Conservation (phyloP, 2,888 invertebrate genomes). For the Hipparchia semele region DNA sequence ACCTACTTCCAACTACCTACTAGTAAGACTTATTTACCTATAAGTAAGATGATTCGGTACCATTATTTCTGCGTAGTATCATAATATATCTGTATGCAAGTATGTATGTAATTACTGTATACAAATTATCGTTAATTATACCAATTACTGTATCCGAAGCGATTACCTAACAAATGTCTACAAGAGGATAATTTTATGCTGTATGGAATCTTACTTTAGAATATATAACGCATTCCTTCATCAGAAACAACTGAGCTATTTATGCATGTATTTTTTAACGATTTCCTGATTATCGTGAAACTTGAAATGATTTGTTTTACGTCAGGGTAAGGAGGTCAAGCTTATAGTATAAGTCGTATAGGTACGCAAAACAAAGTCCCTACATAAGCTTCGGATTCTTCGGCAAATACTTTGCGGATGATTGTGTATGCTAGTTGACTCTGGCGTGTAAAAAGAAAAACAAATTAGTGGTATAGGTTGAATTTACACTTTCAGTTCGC, state of each 20-base stretch:
- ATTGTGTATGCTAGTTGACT: too few relatives aligned
- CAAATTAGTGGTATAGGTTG: too few relatives aligned
- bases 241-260: neutral
- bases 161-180: slow-evolving; percentile 8
- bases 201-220: slow-evolving; percentile 9
- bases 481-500: too few relatives aligned
- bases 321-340: too few relatives aligned
- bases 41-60: neutral
- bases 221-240: slow-evolving; percentile 1
- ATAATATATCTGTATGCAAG: neutral
- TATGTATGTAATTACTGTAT: slow-evolving; percentile 1
- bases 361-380: too few relatives aligned
- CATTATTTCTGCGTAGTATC: slow-evolving; percentile 3
- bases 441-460: too few relatives aligned
- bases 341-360: too few relatives aligned
- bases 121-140: neutral
- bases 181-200: slow-evolving; percentile 13
- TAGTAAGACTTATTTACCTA: neutral
- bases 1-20: neutral
- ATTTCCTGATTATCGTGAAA: neutral
- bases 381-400: too few relatives aligned
- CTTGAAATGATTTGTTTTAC: neutral
- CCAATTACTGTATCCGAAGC: slow-evolving; percentile 5
- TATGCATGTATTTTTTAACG: neutral
- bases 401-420: too few relatives aligned